Percentiles rank a stretch among this genome's conserved stretches.
Evolutionary conservation across 1,140 invertebrate genomes (phyloP).

Genomic region (Drosophila mauritiana): DNA sequence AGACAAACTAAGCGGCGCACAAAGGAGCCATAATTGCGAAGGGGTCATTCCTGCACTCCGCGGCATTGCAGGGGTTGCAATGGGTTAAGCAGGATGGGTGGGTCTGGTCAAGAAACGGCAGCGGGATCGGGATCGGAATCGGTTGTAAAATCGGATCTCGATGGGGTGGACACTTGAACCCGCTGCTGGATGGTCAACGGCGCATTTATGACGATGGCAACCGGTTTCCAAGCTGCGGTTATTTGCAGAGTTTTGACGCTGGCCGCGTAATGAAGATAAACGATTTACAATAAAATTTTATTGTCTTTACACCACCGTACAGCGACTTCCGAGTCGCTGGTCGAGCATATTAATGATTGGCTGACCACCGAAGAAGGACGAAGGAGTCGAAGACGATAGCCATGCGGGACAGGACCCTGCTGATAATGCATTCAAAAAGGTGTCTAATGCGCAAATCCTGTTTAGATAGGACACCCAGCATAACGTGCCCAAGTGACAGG

Average conservation of each 20-base stretch:
- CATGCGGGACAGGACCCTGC: slow-evolving; percentile 42
- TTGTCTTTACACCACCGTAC: slow-evolving; percentile 61
- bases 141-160: slow-evolving; percentile 1
- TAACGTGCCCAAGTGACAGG: slow-evolving; percentile 1
- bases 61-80: slow-evolving; percentile 58
- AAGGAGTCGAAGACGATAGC: slow-evolving; percentile 10
- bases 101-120: not conserved
- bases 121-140: not conserved
- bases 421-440: slow-evolving; percentile 33
- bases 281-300: slow-evolving; percentile 77
- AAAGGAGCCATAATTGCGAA: slow-evolving; percentile 76
- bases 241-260: slow-evolving; percentile 64
- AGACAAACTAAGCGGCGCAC: slow-evolving; percentile 74
- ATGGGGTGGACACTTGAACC: slow-evolving; percentile 73
- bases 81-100: slow-evolving; percentile 8
- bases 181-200: slow-evolving; percentile 24
- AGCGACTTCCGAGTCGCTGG: slow-evolving; percentile 30
- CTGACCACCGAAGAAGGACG: slow-evolving; percentile 47
- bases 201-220: slow-evolving; percentile 55
- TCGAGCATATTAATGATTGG: slow-evolving; percentile 70
- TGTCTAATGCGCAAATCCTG: slow-evolving; percentile 48
- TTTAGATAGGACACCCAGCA: slow-evolving; percentile 31
- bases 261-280: slow-evolving; percentile 80
- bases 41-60: slow-evolving; percentile 58
- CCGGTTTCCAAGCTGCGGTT: slow-evolving; percentile 63